Evolutionary conservation across 2,797 vertebrate species (phyloP).

Genomic region (Garrulus glandarius): DNA sequence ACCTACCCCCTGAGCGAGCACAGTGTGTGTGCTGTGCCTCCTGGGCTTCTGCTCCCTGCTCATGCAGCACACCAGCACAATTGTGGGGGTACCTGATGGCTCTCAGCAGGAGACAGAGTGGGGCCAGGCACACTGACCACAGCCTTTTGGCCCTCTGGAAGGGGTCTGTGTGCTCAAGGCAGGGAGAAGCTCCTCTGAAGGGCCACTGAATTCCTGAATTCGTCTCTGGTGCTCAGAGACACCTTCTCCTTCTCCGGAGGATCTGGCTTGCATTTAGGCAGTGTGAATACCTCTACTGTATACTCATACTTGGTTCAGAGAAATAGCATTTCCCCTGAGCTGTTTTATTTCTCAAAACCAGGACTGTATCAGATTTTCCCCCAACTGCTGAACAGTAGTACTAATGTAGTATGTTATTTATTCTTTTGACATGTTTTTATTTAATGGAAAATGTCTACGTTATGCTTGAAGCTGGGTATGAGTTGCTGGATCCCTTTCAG

Average conservation of each 20-base stretch:
- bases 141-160: not conserved
- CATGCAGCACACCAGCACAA: fast-evolving
- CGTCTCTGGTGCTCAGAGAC: not conserved
- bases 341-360: conserved; percentile 3
- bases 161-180: fast-evolving
- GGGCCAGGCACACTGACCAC: not conserved
- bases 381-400: not conserved
- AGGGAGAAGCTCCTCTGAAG: not conserved
- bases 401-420: conserved; percentile 37
- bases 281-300: not conserved
- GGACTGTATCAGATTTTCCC: conserved; percentile 18
- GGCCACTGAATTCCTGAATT: not conserved
- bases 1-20: fast-evolving
- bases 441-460: not conserved
- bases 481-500: conserved; percentile 48
- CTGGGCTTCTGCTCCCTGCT: fast-evolving
- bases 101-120: not conserved
- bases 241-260: not conserved
- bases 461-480: not conserved
- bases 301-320: not conserved
- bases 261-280: not conserved
- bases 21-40: fast-evolving
- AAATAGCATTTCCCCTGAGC: not conserved
- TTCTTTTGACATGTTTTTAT: conserved; percentile 57
- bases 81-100: fast-evolving